A percentile compares a stretch with the other conserved stretches of the same genome.
Evolutionary conservation across 2,888 invertebrate genomes (phyloP).

Genomic region (Hirudinaria manillensis): DNA sequence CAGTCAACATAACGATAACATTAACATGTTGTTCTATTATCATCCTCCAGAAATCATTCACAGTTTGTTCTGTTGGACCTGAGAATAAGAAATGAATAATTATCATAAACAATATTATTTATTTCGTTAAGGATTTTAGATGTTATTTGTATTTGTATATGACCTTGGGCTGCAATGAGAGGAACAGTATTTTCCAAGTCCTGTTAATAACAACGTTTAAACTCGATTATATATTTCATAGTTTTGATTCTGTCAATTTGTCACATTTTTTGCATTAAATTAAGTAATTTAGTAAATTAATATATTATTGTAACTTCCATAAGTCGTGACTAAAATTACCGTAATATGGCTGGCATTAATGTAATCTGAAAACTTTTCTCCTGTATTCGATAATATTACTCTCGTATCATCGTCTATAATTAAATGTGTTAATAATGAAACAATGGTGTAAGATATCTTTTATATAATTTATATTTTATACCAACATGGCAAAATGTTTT

Average conservation of each 20-base stretch:
- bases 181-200: too few species aligned
- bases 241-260: too few species aligned
- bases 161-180: not conserved
- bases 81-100: too few species aligned
- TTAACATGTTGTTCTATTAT: not conserved
- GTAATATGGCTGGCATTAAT: constrained; percentile 1
- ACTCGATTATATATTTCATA: too few species aligned
- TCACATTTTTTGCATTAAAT: too few species aligned
- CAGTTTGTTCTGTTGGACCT: not conserved
- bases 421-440: not conserved
- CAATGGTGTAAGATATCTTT: too few species aligned
- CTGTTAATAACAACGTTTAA: too few species aligned
- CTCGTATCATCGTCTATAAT: not conserved
- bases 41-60: constrained; percentile 6
- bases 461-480: not conserved
- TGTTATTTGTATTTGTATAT: too few species aligned
- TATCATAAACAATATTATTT: too few species aligned
- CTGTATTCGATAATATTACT: not conserved
- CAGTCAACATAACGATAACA: not conserved
- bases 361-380: constrained; percentile 4
- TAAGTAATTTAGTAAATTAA: too few species aligned
- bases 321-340: not conserved
- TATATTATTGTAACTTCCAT: too few species aligned
- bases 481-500: not conserved
- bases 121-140: too few species aligned